These are phyloP conservation scores for Cataglyphis livida DNA, from an alignment of 2,888 invertebrate genomes.

Conservation along the genomic window DNA sequence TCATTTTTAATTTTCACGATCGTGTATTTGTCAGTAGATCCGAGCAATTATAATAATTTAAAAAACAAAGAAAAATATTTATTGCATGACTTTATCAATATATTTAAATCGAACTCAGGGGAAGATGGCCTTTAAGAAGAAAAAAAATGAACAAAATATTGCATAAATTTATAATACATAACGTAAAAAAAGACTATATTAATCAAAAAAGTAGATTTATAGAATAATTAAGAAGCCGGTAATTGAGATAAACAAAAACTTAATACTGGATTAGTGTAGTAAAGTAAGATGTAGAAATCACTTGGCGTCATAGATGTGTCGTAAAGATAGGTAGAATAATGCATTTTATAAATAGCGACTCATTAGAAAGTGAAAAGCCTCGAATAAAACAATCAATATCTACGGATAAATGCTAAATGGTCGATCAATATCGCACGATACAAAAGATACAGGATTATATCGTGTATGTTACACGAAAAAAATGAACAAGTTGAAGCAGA, in stretches of 20 bases:
- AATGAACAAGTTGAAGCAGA: neutral
- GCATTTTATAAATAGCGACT: conserved; percentile 23
- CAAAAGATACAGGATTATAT: conserved; percentile 5
- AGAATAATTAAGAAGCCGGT: conserved; percentile 22
- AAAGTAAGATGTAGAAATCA: conserved; percentile 50
- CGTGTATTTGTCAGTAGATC: conserved; percentile 1
- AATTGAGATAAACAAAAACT: conserved; percentile 32
- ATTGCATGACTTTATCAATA: neutral
- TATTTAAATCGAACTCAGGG: neutral
- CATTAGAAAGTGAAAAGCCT: conserved; percentile 4
- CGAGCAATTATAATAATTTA: neutral
- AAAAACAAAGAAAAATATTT: neutral
- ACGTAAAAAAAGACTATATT: neutral
- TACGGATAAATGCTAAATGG: conserved; percentile 13
- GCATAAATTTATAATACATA: neutral
- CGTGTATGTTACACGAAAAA: neutral
- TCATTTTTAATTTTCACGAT: conserved; percentile 37
- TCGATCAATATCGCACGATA: conserved; percentile 24
- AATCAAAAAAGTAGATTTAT: neutral
- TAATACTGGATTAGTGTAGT: conserved; percentile 29
- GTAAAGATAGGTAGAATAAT: conserved; percentile 41
- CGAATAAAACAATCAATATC: neutral
- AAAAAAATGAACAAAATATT: neutral
- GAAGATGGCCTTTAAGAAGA: neutral
- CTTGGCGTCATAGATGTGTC: conserved; percentile 27